Evolutionary conservation across 2,113 vertebrate genomes (phyloP).

Genomic region (Psophia crepitans): DNA sequence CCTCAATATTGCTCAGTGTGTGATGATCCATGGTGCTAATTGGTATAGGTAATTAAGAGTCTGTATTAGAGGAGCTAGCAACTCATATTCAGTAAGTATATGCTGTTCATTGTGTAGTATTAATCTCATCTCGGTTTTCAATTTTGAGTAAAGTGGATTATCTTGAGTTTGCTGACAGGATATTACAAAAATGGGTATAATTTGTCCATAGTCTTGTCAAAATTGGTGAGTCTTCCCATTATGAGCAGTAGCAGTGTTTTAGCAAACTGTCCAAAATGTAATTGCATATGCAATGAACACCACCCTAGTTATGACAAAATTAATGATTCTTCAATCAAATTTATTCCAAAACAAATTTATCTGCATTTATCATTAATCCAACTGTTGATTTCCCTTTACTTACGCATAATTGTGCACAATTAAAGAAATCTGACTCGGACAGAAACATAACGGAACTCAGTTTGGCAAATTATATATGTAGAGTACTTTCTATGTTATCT

Average conservation of each 20-base stretch:
- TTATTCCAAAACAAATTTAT: background rate
- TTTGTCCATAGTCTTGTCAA: background rate
- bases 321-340: background rate
- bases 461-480: background rate
- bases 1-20: background rate
- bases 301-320: background rate
- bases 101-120: background rate
- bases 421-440: background rate
- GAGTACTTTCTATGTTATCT: background rate
- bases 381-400: background rate
- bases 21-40: background rate
- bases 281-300: background rate
- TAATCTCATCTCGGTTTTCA: background rate
- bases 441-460: background rate
- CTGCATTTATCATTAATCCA: background rate
- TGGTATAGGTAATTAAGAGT: fast-evolving
- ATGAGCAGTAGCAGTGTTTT: background rate
- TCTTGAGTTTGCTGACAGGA: background rate
- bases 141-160: background rate
- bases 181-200: background rate
- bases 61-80: background rate
- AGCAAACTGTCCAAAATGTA: background rate
- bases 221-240: background rate
- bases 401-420: background rate
- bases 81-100: background rate